Percentiles rank a stretch among this genome's conserved stretches.
phyloP scores from a whole-genome alignment of 2,797 vertebrate species.

The Pseudopleuronectes americanus region DNA sequence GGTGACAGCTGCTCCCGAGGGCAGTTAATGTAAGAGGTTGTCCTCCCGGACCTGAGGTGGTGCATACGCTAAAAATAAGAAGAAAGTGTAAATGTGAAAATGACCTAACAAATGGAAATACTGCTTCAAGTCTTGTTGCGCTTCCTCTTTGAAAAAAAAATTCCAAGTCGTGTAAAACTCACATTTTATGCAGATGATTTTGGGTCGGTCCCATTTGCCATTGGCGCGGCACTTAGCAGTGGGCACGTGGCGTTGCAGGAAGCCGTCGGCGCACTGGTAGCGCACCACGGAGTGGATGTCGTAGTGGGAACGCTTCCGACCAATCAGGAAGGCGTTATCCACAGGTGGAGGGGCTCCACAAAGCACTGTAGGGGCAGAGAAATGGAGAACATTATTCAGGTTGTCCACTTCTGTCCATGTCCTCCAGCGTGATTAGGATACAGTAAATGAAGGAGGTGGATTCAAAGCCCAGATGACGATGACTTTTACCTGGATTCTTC shows the following conservation, averaged over 20 bases:
- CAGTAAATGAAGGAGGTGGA: neutral
- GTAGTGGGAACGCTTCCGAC: constrained; percentile 90
- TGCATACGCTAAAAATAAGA: constrained; percentile 43
- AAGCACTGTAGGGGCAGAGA: constrained; percentile 84
- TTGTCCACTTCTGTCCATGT: neutral
- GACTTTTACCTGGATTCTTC: constrained; percentile 8
- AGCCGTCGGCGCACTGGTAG: constrained; percentile 93
- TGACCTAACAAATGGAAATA: constrained; percentile 37
- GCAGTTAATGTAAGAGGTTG: constrained; percentile 33
- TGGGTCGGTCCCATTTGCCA: constrained; percentile 94
- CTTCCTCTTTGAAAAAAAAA: neutral
- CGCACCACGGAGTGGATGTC: constrained; percentile 92
- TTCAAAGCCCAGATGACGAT: neutral
- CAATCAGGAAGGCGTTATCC: constrained; percentile 89
- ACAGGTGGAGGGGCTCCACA: constrained; percentile 91
- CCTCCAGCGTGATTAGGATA: neutral
- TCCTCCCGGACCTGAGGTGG: constrained; percentile 12
- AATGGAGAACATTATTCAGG: constrained; percentile 11
- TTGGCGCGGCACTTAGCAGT: constrained; percentile 91
- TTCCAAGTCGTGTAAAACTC: constrained; percentile 61
- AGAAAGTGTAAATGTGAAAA: constrained; percentile 22
- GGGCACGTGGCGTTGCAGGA: constrained; percentile 91
- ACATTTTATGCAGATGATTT: constrained; percentile 96
- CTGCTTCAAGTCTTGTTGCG: constrained; percentile 15
- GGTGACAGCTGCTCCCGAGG: constrained; percentile 53